A percentile compares a stretch with the other conserved stretches of the same genome.
Conservation (phyloP, 2,113 vertebrate species). For the Nerophis lumbriciformis region DNA sequence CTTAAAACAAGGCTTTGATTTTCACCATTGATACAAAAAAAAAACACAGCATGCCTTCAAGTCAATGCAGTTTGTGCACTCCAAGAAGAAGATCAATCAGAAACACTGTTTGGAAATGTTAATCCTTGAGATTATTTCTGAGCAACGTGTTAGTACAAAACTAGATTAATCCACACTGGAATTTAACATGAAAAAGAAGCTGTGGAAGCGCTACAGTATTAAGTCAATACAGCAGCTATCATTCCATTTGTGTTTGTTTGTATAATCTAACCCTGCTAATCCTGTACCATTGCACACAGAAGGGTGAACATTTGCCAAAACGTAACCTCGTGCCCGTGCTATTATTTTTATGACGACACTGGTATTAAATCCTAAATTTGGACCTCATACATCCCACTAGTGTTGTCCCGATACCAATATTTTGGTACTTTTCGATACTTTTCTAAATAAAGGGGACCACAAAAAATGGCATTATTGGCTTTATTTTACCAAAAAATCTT, state of each 20-base stretch:
- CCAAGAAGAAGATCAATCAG: constrained; percentile 44
- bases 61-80: constrained; percentile 12
- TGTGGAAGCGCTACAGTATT: constrained; percentile 11
- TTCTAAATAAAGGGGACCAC: too few species aligned
- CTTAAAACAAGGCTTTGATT: constrained; percentile 9
- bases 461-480: too few species aligned
- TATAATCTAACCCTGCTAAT: too few species aligned
- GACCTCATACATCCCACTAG: too few species aligned
- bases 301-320: too few species aligned
- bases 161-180: constrained; percentile 43
- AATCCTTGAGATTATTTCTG: constrained; percentile 62
- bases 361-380: too few species aligned
- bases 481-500: too few species aligned
- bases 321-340: too few species aligned
- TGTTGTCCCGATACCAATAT: too few species aligned
- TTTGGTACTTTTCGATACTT: too few species aligned
- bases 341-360: too few species aligned
- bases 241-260: background rate
- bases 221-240: constrained; percentile 11
- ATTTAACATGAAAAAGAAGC: constrained; percentile 24
- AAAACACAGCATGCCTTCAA: background rate
- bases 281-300: too few species aligned
- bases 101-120: constrained; percentile 47
- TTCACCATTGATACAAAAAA: background rate
- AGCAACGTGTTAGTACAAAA: constrained; percentile 45